A percentile compares a stretch with the other conserved stretches of the same genome.
These are phyloP conservation scores for Neoarius graeffei DNA, from an alignment of 2,113 vertebrate genomes.

Conservation along the genomic window DNA sequence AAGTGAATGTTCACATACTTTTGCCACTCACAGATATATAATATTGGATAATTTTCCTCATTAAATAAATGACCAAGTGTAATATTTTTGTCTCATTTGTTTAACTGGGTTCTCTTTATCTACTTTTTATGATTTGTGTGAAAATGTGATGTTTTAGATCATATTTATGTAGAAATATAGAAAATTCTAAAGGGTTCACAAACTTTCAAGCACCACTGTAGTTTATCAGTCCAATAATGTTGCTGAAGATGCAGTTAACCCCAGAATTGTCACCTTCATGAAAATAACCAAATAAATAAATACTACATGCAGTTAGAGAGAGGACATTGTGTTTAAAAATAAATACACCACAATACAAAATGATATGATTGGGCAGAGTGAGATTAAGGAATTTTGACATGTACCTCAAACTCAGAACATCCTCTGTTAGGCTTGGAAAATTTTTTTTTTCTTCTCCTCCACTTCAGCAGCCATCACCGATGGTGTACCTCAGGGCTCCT, in stretches of 20 bases:
- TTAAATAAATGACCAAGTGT: too few relatives aligned
- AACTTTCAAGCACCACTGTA: too few relatives aligned
- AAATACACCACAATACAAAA: not conserved
- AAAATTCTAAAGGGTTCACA: too few relatives aligned
- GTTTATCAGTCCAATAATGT: not conserved
- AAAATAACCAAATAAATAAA: not conserved
- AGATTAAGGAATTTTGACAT: not conserved
- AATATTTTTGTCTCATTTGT: too few relatives aligned
- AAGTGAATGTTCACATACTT: too few relatives aligned
- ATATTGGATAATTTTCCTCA: too few relatives aligned
- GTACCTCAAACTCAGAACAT: not conserved
- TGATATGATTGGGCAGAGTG: not conserved
- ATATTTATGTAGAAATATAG: too few relatives aligned
- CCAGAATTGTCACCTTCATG: not conserved
- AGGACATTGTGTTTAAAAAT: not conserved
- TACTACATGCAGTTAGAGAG: not conserved
- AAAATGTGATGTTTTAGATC: too few relatives aligned
- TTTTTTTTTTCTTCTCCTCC: not conserved
- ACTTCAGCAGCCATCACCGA: not conserved
- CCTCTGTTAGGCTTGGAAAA: not conserved
- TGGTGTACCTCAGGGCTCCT: not conserved
- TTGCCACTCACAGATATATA: too few relatives aligned
- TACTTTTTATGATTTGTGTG: too few relatives aligned
- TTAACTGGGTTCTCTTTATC: too few relatives aligned
- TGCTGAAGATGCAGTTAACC: not conserved